phyloP scores from a whole-genome alignment of 2,797 vertebrate species.

The Borostomias antarcticus region DNA sequence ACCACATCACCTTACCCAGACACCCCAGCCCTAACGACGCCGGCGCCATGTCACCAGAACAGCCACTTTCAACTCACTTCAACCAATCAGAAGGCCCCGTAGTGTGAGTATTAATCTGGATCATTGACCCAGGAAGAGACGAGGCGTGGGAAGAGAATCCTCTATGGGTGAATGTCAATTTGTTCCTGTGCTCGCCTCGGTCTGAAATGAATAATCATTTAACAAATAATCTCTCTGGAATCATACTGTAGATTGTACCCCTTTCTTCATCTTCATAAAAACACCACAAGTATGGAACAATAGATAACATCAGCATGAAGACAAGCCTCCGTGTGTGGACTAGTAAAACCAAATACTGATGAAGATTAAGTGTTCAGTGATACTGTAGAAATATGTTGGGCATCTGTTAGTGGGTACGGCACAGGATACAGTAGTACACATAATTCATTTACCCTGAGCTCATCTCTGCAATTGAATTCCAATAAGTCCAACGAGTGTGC shows the following conservation, averaged over 20 bases:
- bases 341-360: too few relatives aligned
- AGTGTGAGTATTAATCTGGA: too few relatives aligned
- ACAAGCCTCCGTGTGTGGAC: too few relatives aligned
- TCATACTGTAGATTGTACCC: background rate
- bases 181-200: too few relatives aligned
- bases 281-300: too few relatives aligned
- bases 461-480: background rate
- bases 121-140: conserved; percentile 6
- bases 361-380: background rate
- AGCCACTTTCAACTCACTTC: conserved; percentile 9
- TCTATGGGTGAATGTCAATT: background rate
- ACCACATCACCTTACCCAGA: conserved; percentile 4
- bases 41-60: conserved; percentile 25
- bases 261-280: too few relatives aligned
- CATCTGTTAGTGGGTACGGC: background rate
- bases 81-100: conserved; percentile 9
- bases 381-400: background rate
- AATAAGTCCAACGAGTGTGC: background rate
- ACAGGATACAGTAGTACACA: background rate
- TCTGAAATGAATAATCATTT: too few relatives aligned
- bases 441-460: background rate
- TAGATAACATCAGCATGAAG: too few relatives aligned
- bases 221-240: too few relatives aligned
- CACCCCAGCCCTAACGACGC: conserved; percentile 26
- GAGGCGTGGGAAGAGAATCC: conserved; percentile 9